Evolutionary conservation across 2,113 vertebrate genomes (phyloP).

Genomic region (Lycaon pictus): DNA sequence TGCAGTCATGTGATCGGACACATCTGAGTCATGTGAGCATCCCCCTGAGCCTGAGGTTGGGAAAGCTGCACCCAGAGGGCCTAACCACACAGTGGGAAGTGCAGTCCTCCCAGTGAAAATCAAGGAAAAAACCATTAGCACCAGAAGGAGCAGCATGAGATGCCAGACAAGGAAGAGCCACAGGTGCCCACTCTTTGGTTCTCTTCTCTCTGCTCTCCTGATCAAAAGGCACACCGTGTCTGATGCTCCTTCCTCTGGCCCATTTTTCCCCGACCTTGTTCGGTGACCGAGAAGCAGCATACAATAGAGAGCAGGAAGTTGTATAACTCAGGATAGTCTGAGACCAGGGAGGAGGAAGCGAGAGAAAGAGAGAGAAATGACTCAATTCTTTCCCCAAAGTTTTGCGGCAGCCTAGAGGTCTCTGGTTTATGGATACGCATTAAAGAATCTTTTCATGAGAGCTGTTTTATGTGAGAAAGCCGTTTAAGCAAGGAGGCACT

Average conservation of each 20-base stretch:
- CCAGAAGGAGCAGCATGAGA: fast-evolving
- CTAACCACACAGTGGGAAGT: fast-evolving
- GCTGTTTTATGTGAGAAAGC: slow-evolving; percentile 38
- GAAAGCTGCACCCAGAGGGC: not conserved
- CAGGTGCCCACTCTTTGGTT: fast-evolving
- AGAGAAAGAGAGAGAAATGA: not conserved
- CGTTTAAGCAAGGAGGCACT: slow-evolving; percentile 65
- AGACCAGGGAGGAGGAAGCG: not conserved
- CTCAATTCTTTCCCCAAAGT: not conserved
- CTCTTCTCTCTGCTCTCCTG: not conserved
- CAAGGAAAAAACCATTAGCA: fast-evolving
- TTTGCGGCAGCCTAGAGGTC: not conserved
- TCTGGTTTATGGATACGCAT: not conserved
- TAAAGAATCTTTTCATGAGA: slow-evolving; percentile 64
- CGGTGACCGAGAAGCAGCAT: fast-evolving
- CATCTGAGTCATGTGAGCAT: not conserved
- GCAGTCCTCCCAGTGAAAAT: not conserved
- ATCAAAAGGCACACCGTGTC: fast-evolving
- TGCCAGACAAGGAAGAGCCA: not conserved
- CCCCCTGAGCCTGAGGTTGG: not conserved
- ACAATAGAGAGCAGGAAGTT: fast-evolving
- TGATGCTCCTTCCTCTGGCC: fast-evolving
- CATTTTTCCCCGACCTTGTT: not conserved
- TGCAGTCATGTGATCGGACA: not conserved
- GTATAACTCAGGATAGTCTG: not conserved